These are phyloP conservation scores for Paraplagusia blochii DNA, from an alignment of 2,113 vertebrate genomes.

Conservation along the genomic window DNA sequence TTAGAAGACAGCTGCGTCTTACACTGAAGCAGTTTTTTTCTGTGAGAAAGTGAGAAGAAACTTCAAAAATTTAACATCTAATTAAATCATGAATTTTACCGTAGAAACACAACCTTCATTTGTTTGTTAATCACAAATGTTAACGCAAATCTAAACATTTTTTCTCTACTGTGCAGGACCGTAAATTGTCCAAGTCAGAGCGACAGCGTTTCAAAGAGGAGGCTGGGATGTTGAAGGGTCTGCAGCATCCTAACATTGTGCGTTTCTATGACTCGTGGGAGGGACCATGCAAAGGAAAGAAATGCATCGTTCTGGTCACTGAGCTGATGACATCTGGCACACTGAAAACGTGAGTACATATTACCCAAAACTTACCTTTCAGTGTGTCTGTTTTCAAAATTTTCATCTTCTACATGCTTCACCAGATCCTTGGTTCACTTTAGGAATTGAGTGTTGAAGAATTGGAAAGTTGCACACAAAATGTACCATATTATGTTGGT, in stretches of 20 bases:
- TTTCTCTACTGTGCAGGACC: slow-evolving; percentile 78
- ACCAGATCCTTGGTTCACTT: too few species aligned
- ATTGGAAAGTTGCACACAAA: too few species aligned
- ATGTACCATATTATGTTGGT: too few species aligned
- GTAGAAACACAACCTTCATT: too few species aligned
- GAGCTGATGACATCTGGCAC: slow-evolving; percentile 99
- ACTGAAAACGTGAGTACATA: slow-evolving; percentile 93
- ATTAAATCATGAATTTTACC: too few species aligned
- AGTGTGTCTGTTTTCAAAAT: neutral
- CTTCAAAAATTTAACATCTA: too few species aligned
- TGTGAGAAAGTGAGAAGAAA: too few species aligned
- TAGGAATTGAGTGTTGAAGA: too few species aligned
- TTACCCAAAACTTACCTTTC: neutral
- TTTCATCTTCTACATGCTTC: too few species aligned
- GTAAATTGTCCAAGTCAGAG: slow-evolving; percentile 95
- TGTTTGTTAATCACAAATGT: too few species aligned
- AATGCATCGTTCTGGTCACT: slow-evolving; percentile 96
- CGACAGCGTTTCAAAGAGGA: slow-evolving; percentile 98
- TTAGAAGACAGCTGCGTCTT: too few species aligned
- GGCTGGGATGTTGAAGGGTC: slow-evolving; percentile 96
- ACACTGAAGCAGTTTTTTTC: too few species aligned
- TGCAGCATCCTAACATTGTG: slow-evolving; percentile 99
- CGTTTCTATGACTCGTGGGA: slow-evolving; percentile 99
- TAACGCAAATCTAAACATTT: neutral
- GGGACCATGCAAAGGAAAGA: slow-evolving; percentile 94